A percentile compares a stretch with the other conserved stretches of the same genome.
phyloP scores from a whole-genome alignment of 2,888 invertebrate genomes.

The Habrosyne pyritoides region DNA sequence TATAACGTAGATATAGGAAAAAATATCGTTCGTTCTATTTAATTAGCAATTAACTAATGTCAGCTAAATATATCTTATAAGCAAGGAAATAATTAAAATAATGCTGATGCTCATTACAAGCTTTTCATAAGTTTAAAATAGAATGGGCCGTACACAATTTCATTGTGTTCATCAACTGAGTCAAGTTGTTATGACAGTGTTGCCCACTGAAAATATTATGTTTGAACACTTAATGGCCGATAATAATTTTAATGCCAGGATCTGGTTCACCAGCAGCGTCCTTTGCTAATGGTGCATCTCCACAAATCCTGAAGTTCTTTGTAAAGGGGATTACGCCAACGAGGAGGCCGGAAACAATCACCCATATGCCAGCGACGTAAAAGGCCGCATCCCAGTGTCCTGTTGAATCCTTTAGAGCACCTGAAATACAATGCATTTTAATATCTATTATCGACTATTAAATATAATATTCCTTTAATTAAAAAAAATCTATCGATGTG shows the following conservation, averaged over 20 bases:
- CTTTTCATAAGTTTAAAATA: neutral
- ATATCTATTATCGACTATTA: too few species aligned
- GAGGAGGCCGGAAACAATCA: conserved; percentile 89
- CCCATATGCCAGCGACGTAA: conserved; percentile 91
- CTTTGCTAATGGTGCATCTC: conserved; percentile 74
- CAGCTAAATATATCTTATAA: neutral
- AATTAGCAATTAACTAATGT: too few species aligned
- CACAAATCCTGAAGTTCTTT: conserved; percentile 85
- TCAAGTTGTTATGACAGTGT: neutral
- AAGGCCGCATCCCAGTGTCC: conserved; percentile 91
- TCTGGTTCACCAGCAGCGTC: conserved; percentile 73
- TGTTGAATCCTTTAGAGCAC: conserved; percentile 84
- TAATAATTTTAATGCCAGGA: conserved; percentile 72
- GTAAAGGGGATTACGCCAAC: conserved; percentile 87
- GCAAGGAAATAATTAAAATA: neutral
- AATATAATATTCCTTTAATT: too few species aligned
- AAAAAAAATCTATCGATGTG: too few species aligned
- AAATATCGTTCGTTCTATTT: too few species aligned
- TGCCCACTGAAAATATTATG: neutral
- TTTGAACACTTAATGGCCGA: conserved; percentile 58
- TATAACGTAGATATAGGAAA: too few species aligned
- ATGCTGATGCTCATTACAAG: too few species aligned
- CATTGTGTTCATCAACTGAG: neutral
- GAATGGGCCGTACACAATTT: neutral
- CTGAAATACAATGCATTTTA: conserved; percentile 38